Percentiles rank a stretch among this genome's conserved stretches.
phyloP scores from a whole-genome alignment of 2,113 vertebrate genomes.

The Phycodurus eques region DNA sequence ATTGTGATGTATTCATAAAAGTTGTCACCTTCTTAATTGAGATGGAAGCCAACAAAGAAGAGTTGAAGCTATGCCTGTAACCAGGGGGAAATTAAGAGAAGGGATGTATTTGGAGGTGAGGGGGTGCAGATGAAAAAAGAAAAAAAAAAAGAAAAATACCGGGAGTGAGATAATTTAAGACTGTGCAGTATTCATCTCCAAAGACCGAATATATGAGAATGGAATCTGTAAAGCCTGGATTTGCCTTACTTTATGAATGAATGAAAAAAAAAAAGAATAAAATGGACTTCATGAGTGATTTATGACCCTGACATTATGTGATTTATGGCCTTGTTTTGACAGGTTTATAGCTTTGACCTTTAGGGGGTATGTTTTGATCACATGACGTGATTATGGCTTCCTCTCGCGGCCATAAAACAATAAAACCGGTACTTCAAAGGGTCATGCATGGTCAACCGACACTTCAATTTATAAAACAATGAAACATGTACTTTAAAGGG shows the following conservation, averaged over 20 bases:
- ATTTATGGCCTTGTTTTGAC: no score
- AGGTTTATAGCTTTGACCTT: no score
- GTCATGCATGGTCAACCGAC: no score
- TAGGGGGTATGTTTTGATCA: no score
- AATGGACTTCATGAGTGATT: no score
- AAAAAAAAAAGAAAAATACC: background rate
- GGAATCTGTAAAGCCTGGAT: background rate
- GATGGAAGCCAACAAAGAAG: slow-evolving; percentile 46
- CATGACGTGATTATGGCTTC: no score
- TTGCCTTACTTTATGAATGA: background rate
- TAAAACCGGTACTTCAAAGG: no score
- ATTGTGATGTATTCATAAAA: slow-evolving; percentile 82
- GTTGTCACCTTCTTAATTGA: slow-evolving; percentile 64
- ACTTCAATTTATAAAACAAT: no score
- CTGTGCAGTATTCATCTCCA: background rate
- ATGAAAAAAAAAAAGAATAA: no score
- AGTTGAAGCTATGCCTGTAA: slow-evolving; percentile 44
- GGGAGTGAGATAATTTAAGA: background rate
- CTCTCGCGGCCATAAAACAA: no score
- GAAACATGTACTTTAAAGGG: no score
- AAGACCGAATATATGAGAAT: background rate
- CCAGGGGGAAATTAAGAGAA: slow-evolving; percentile 7
- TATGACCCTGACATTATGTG: no score
- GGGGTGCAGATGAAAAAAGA: background rate
- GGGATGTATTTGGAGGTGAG: background rate